Evolutionary conservation across 2,113 vertebrate genomes (phyloP), one percentile per base, ranked within the genome.

Genomic region (Alouatta palliata): DNA sequence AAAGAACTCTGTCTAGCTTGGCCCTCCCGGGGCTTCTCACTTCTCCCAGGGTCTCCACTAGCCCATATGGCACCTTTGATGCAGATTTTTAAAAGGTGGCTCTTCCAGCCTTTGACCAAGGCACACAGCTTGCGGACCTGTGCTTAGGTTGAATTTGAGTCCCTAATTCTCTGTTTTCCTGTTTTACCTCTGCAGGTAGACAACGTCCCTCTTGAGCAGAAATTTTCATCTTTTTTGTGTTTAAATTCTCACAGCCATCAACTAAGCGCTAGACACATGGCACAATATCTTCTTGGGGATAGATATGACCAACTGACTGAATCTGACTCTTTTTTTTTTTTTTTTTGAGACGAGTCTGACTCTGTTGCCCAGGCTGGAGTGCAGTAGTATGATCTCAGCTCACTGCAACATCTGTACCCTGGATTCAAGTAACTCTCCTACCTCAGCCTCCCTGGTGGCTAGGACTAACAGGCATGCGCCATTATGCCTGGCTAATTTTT

Each of bases 231-330:
- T 17, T 43, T 66, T 21, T 35, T 66, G 21, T 13, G 14, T 76
- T 43, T 81, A n/a, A 30, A 35, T 86, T 58, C 37, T 49, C 30
- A 6, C 0, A 35, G n/a, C 20, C 19, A 9, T 61, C 23, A 25
- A n/a, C 14, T 87, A 71, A 52, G 52, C 0, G 14, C 40, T 8
- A 7, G 76, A 20, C 40, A 54, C 6, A 0, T 0, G 3, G 23
- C 32, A 10, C 43, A 16, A 4, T 20, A 4, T 70, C 79, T 76
- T 25, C 49, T 45, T 11, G 30, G 76, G 43, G 7, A 8, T 0
- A 37, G 43, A 43, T 3, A 3, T 21, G 40, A 64, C 27, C 61
- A 30, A 64, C 61, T 64, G 61, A 64, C 61, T 64, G 61, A 14
- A 52, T 52, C 52, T 17, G 52, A 52, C 16, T 17, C 52, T 19